These are phyloP conservation scores for Donacobius atricapilla DNA, from an alignment of 2,113 vertebrate species.

Conservation along the genomic window DNA sequence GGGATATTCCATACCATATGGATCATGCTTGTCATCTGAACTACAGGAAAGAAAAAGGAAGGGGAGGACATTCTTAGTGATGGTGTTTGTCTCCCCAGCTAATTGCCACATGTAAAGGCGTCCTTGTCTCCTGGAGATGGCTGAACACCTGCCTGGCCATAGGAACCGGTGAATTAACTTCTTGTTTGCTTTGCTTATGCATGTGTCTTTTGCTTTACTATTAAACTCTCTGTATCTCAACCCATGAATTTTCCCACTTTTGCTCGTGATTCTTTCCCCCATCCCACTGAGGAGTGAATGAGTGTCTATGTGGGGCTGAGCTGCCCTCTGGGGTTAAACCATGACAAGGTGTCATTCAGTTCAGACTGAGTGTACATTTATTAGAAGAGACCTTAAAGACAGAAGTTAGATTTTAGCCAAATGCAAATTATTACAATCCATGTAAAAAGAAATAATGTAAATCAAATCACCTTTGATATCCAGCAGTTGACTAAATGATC, in stretches of 20 bases:
- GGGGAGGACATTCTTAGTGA: not conserved
- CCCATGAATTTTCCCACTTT: not conserved
- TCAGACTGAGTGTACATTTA: not conserved
- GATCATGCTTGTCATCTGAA: not conserved
- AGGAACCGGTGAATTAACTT: not conserved
- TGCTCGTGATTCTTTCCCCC: not conserved
- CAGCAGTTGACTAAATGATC: not conserved
- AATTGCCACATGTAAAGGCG: accelerated
- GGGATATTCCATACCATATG: not conserved
- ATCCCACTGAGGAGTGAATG: not conserved
- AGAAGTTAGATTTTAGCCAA: not conserved
- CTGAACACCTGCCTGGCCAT: not conserved
- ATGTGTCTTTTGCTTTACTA: not conserved
- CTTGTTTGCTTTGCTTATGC: not conserved
- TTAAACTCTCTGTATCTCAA: not conserved
- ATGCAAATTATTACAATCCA: not conserved
- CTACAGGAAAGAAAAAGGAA: not conserved
- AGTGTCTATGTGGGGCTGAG: not conserved
- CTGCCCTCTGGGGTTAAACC: not conserved
- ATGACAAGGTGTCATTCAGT: not conserved
- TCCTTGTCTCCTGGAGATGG: not conserved
- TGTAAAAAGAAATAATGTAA: not conserved
- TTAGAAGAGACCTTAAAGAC: not conserved
- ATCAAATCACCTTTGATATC: not conserved
- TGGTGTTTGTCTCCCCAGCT: not conserved